Percentiles rank a stretch among this genome's conserved stretches.
phyloP scores from a whole-genome alignment of 2,888 invertebrate genomes.

The Caenorhabditis doughertyi region DNA sequence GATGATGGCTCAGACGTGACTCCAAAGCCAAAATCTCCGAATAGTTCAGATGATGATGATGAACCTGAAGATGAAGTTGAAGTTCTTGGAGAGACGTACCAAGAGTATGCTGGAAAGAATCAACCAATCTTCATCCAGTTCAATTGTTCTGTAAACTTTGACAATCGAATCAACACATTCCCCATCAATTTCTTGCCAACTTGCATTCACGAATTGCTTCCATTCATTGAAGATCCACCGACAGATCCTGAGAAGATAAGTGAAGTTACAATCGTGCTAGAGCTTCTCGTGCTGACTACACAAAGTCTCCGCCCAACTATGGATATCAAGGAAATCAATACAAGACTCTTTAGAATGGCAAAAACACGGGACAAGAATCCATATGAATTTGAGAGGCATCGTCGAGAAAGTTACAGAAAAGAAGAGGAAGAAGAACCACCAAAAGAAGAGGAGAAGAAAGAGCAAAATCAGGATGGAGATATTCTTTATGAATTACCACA shows the following conservation, averaged over 20 bases:
- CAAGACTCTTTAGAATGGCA: conserved; percentile 2
- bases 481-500: conserved; percentile 18
- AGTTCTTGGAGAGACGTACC: conserved; percentile 21
- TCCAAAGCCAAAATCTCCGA: background rate
- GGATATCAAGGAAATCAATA: conserved; percentile 5
- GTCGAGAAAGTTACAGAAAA: conserved; percentile 34
- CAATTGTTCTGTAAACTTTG: conserved; percentile 63
- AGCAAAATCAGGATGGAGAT: conserved; percentile 6
- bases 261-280: background rate
- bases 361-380: conserved; percentile 35
- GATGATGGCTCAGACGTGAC: background rate
- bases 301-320: conserved; percentile 9
- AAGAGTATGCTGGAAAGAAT: conserved; percentile 26
- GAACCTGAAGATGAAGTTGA: background rate
- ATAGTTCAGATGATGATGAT: background rate
- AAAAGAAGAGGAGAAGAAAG: background rate
- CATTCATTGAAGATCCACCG: conserved; percentile 10
- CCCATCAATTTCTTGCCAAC: conserved; percentile 67
- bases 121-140: conserved; percentile 71
- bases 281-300: conserved; percentile 2
- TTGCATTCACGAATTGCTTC: conserved; percentile 66
- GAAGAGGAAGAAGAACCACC: conserved; percentile 6
- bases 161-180: conserved; percentile 60
- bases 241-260: conserved; percentile 12
- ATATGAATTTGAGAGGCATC: conserved; percentile 48